Evolutionary conservation across 1,140 invertebrate species (phyloP), one percentile per base, ranked within the genome.

Genomic region (Muscidifurax raptorellus): DNA sequence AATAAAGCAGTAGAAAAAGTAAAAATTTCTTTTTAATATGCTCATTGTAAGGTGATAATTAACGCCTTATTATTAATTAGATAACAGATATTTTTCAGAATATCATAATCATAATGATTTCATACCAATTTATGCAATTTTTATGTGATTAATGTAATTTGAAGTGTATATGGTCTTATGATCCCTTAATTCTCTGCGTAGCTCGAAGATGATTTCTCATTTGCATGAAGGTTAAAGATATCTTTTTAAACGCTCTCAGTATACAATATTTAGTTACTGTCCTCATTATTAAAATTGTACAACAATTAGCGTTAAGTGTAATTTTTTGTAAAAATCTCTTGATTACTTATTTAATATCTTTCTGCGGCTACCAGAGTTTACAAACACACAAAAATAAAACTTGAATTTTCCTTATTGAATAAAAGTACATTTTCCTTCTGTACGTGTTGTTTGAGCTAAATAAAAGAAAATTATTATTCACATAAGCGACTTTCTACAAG

Each of bases 401-500:
- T 22, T 59, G 6, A 59, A 15, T 18, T 47, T 18, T 15, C 44
- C 52, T 59, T n/a, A 59, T 22, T 5, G n/a, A 59, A 59, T 59
- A 59, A 22, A 59, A 59, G 5, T 22, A 18, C 18, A 7, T 59
- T 59, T 59, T 59, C n/a, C 6, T n/a, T n/a, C 52, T 22, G 18
- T 22, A n/a, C 6, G 52, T 59, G 4, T 4, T 22, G 52, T n/a
- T 59, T 59, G 4, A 59, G 0, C 22, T 7, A 59, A 59, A 59
- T n/a, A 47, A n/a, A 59, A 59, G n/a, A 59, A n/a, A 59, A 59
- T 59, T 59, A 59, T 59, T 7, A n/a, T 59, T 18, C 22, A n/a
- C 52, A 22, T n/a, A 59, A 59, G n/a, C 22, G 15, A 5, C 22
- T 59, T 22, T 66, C 85, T 25, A 88, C 91, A 87, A 91, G 85